A percentile compares a stretch with the other conserved stretches of the same genome.
Conservation (phyloP, 2,113 vertebrate genomes). For the Psephotus haematonotus region DNA sequence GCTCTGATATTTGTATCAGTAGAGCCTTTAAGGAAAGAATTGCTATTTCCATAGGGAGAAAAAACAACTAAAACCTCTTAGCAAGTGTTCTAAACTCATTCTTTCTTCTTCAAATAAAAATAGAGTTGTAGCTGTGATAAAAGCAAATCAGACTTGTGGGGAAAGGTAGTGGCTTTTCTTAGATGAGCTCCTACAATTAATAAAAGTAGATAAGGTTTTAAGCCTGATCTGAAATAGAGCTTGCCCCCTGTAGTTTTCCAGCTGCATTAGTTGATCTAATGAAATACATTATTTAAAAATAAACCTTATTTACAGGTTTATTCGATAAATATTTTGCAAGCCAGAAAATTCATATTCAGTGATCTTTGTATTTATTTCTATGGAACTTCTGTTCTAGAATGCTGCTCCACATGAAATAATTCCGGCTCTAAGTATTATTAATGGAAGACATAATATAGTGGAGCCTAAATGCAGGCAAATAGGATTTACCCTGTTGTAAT, state of each 20-base stretch:
- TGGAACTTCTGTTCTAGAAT: not conserved
- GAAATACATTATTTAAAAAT: not conserved
- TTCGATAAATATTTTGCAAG: not conserved
- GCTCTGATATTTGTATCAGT: not conserved
- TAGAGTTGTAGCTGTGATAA: not conserved
- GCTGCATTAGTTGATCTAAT: not conserved
- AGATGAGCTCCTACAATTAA: not conserved
- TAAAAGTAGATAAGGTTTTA: constrained; percentile 41
- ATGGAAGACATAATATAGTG: not conserved
- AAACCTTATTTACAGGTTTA: not conserved
- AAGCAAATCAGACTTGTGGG: not conserved
- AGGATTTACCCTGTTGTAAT: not conserved
- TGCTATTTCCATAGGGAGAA: not conserved
- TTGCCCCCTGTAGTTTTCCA: constrained; percentile 23
- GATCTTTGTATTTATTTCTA: not conserved
- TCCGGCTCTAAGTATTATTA: not conserved
- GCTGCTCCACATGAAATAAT: not conserved
- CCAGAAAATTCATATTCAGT: not conserved
- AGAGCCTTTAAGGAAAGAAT: not conserved
- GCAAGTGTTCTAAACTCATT: not conserved
- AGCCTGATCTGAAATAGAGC: constrained; percentile 7
- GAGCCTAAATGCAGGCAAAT: not conserved
- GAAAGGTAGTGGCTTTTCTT: not conserved
- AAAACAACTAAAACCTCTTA: not conserved
- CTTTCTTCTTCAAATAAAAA: not conserved